A percentile compares a stretch with the other conserved stretches of the same genome.
These are phyloP conservation scores for Zhuqinia jingwanae DNA, from an alignment of 2,888 invertebrate genomes.

Conservation along the genomic window DNA sequence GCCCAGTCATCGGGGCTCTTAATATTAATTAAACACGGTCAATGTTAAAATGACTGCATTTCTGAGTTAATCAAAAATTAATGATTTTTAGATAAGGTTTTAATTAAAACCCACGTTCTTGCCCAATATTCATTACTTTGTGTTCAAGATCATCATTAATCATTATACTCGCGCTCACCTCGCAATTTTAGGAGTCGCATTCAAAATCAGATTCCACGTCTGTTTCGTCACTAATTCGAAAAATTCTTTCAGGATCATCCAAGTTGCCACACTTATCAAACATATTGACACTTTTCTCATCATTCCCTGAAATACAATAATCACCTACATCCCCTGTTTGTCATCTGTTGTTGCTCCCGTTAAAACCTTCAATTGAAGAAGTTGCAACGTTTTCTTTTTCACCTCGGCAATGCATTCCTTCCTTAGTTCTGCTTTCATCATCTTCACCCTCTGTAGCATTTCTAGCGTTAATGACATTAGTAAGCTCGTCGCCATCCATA, in stretches of 20 bases:
- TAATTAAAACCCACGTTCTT: no score
- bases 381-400: not conserved
- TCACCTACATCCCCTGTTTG: constrained; percentile 7
- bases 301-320: not conserved
- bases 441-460: not conserved
- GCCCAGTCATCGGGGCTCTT: no score
- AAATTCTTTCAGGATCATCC: constrained; percentile 30
- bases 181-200: no score
- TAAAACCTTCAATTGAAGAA: not conserved
- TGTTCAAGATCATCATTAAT: no score
- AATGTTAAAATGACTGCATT: no score
- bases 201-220: constrained; percentile 62
- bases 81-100: no score
- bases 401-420: not conserved
- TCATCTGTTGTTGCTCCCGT: constrained; percentile 24
- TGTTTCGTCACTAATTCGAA: constrained; percentile 39
- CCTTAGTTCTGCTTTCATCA: not conserved
- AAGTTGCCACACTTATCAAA: not conserved
- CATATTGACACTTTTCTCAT: not conserved
- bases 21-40: no score
- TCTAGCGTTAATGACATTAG: not conserved
- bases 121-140: no score
- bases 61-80: no score
- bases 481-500: not conserved
- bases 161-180: no score